A percentile compares a stretch with the other conserved stretches of the same genome.
phyloP scores from a whole-genome alignment of 2,797 vertebrate genomes.

The Siniperca scherzeri region DNA sequence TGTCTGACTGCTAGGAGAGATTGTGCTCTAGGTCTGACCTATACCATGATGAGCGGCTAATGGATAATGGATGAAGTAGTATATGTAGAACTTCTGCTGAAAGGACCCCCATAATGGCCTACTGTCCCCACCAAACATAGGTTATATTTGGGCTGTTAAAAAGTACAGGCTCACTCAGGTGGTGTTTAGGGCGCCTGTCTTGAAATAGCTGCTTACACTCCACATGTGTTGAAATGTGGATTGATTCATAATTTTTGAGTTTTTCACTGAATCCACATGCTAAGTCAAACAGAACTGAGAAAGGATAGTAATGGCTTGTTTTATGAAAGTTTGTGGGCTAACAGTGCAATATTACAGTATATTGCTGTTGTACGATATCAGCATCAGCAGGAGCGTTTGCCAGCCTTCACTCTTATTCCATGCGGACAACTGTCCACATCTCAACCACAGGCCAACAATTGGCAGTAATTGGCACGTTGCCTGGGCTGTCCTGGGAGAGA shows the following conservation, averaged over 20 bases:
- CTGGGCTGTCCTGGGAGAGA: constrained; percentile 86
- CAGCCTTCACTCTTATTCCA: constrained; percentile 80
- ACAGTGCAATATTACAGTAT: constrained; percentile 31
- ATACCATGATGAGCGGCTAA: constrained; percentile 76
- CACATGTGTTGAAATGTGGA: neutral
- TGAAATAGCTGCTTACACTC: constrained; percentile 27
- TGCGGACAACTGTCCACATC: constrained; percentile 87
- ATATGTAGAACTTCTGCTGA: constrained; percentile 74
- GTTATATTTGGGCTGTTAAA: constrained; percentile 61
- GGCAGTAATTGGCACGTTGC: constrained; percentile 89
- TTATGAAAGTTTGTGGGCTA: constrained; percentile 32
- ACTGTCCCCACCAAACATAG: constrained; percentile 72
- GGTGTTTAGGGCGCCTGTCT: constrained; percentile 43
- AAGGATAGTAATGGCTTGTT: constrained; percentile 24
- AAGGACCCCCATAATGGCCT: constrained; percentile 68
- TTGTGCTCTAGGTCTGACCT: constrained; percentile 81
- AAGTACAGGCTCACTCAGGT: constrained; percentile 49
- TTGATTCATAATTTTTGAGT: neutral
- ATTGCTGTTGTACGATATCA: constrained; percentile 67
- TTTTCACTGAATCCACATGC: neutral
- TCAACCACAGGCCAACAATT: constrained; percentile 87
- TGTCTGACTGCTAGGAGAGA: constrained; percentile 64
- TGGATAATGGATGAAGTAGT: constrained; percentile 85
- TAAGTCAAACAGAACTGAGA: constrained; percentile 33
- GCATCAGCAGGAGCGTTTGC: constrained; percentile 68